Percentiles rank a stretch among this genome's conserved stretches.
phyloP scores from a whole-genome alignment of 2,888 invertebrate genomes.

The Pseudococcus jackbeardsleyi region DNA sequence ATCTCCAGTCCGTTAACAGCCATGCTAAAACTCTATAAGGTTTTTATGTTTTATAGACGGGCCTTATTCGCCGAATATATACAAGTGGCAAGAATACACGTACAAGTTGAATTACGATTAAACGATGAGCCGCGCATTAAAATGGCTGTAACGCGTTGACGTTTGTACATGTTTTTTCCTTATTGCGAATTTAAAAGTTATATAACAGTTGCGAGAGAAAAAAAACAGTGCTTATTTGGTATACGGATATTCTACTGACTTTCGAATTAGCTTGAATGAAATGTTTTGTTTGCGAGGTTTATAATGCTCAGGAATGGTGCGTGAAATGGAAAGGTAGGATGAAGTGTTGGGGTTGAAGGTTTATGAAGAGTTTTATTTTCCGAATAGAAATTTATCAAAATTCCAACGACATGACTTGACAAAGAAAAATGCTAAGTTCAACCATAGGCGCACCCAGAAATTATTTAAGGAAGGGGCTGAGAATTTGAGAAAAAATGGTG shows the following conservation, averaged over 20 bases:
- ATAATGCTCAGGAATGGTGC: not conserved
- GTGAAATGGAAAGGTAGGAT: not conserved
- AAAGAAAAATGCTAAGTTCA: too few species aligned
- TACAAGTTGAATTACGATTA: slow-evolving; percentile 37
- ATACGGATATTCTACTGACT: not conserved
- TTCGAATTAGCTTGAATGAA: not conserved
- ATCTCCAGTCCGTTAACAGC: slow-evolving; percentile 27
- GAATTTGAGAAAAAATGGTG: too few species aligned
- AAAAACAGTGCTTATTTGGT: slow-evolving; percentile 13
- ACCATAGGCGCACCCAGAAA: too few species aligned
- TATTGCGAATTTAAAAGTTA: slow-evolving; percentile 37
- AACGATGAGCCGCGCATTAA: slow-evolving; percentile 40
- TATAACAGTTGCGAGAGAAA: not conserved
- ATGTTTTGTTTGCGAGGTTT: not conserved
- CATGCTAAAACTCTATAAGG: slow-evolving; percentile 11
- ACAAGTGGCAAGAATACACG: not conserved
- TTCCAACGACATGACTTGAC: not conserved
- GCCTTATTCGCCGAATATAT: slow-evolving; percentile 5
- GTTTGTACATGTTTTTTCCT: slow-evolving; percentile 40
- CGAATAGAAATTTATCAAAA: not conserved
- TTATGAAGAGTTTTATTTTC: not conserved
- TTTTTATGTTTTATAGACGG: slow-evolving; percentile 37
- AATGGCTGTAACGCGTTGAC: slow-evolving; percentile 40
- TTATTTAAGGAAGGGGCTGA: too few species aligned
- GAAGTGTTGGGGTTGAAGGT: not conserved